Evolutionary conservation across 2,888 invertebrate genomes (phyloP).

Genomic region (Gandaritis pyraliata): DNA sequence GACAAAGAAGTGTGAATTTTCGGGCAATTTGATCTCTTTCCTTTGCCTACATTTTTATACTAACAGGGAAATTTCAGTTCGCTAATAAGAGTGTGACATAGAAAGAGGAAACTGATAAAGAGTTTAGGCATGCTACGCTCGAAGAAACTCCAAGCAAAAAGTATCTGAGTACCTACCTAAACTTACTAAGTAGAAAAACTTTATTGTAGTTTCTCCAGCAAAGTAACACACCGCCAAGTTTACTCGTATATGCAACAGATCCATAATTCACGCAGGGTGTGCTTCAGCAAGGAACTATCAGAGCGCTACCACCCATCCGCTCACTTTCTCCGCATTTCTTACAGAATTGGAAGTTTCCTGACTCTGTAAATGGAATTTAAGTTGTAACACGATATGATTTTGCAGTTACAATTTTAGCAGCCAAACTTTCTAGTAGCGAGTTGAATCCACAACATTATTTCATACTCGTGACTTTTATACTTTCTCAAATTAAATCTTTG

Average conservation of each 20-base stretch:
- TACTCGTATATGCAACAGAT: slow-evolving; percentile 18
- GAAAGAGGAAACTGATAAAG: no score
- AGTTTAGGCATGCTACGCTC: background rate
- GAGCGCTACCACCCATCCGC: slow-evolving; percentile 35
- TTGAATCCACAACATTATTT: slow-evolving; percentile 6
- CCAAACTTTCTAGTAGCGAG: slow-evolving; percentile 27
- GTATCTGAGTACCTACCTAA: background rate
- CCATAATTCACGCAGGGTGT: slow-evolving; percentile 30
- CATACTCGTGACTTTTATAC: slow-evolving; percentile 17
- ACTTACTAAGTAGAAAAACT: background rate
- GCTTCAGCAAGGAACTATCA: slow-evolving; percentile 29
- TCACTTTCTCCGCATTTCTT: slow-evolving; percentile 36
- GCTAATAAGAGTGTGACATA: no score
- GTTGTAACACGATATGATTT: slow-evolving; percentile 32
- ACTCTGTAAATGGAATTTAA: slow-evolving; percentile 30
- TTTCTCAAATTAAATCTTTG: slow-evolving; percentile 4
- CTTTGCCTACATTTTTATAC: no score
- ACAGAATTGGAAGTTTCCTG: slow-evolving; percentile 31
- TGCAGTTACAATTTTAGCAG: slow-evolving; percentile 14
- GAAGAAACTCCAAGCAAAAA: background rate
- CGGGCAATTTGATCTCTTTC: no score
- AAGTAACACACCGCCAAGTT: slow-evolving; percentile 19
- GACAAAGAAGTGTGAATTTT: no score
- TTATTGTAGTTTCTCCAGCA: slow-evolving; percentile 5
- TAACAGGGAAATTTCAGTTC: no score